Evolutionary conservation across 2,113 vertebrate species (phyloP).

Genomic region (Lota lota): DNA sequence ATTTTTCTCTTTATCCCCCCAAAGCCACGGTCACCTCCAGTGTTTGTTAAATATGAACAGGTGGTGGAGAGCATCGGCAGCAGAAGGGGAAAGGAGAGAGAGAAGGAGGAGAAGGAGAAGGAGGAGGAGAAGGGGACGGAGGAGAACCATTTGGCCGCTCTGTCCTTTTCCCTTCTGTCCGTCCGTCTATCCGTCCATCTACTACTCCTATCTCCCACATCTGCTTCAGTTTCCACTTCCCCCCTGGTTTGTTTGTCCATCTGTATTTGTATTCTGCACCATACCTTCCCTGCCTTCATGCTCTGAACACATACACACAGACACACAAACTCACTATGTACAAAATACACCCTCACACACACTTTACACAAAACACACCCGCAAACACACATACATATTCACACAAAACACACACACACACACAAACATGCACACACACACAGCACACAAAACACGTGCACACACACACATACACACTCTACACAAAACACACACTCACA

Average conservation of each 20-base stretch:
- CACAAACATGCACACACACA: too few species aligned
- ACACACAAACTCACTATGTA: too few species aligned
- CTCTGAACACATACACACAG: too few species aligned
- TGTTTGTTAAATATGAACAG: slow-evolving; percentile 70
- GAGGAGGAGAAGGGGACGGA: slow-evolving; percentile 8
- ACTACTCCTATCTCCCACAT: slow-evolving; percentile 60
- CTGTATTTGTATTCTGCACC: slow-evolving; percentile 62
- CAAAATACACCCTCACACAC: too few species aligned
- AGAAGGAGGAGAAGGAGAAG: slow-evolving; percentile 2
- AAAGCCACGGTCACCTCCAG: slow-evolving; percentile 33
- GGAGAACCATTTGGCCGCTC: slow-evolving; percentile 19
- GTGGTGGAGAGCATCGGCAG: slow-evolving; percentile 34
- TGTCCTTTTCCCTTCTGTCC: slow-evolving; percentile 30
- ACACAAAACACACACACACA: too few species aligned
- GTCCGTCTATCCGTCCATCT: slow-evolving; percentile 43
- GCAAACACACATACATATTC: too few species aligned
- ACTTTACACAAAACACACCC: too few species aligned
- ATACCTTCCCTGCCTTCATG: background rate
- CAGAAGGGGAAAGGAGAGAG: too few species aligned
- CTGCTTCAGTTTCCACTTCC: slow-evolving; percentile 69
- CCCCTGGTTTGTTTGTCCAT: slow-evolving; percentile 68
- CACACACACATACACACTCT: too few species aligned
- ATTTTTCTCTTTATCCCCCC: slow-evolving; percentile 27
- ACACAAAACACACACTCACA: too few species aligned
- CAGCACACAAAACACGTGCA: background rate